Conservation (phyloP, 2,888 invertebrate species). For the Rhodophaea formosa region DNA sequence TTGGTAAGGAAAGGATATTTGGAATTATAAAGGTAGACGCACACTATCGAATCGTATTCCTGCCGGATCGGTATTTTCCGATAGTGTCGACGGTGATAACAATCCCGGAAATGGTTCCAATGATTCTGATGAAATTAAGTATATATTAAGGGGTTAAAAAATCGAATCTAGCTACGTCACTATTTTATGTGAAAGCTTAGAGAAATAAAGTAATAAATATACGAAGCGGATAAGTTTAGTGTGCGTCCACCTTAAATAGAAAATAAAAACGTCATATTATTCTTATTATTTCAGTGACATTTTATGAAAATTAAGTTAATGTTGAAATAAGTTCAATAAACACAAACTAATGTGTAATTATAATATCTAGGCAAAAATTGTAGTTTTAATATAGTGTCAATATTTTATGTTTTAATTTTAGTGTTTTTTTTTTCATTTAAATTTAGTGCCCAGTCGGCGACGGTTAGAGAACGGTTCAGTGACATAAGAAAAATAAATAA, state of each 20-base stretch:
- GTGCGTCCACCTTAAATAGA: neutral
- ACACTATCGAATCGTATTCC: no score
- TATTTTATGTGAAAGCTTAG: no score
- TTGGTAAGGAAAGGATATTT: neutral
- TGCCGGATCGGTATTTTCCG: no score
- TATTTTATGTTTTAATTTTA: conserved; percentile 5
- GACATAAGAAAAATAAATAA: neutral
- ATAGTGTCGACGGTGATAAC: no score
- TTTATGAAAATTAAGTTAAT: conserved; percentile 4
- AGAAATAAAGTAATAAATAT: no score
- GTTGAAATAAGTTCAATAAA: conserved; percentile 3
- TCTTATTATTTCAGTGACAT: neutral
- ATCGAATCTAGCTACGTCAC: no score
- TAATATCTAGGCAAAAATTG: conserved; percentile 9
- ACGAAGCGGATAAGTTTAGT: no score
- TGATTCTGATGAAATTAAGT: no score
- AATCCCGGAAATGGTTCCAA: no score
- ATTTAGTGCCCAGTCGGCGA: conserved; percentile 11
- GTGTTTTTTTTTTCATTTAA: conserved; percentile 1
- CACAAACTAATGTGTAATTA: neutral
- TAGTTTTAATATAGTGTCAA: conserved; percentile 8
- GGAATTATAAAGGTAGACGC: neutral
- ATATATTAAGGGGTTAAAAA: no score
- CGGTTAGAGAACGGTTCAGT: neutral
- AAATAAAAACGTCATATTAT: neutral